Percentiles rank a stretch among this genome's conserved stretches.
Evolutionary conservation across 2,113 vertebrate species (phyloP).

Genomic region (Pagrus major): DNA sequence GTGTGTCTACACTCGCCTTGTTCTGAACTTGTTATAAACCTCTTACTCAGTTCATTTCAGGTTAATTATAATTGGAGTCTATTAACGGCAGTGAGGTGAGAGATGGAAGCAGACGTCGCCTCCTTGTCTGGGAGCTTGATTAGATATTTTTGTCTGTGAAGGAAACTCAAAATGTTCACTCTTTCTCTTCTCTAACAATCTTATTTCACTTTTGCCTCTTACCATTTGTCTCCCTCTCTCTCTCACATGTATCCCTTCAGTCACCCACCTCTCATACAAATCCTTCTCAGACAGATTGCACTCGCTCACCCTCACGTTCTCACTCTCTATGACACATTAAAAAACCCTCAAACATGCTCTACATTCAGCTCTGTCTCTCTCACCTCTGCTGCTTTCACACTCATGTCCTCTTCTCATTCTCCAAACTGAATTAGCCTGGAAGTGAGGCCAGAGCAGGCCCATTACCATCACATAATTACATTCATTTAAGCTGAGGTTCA

Average conservation of each 20-base stretch:
- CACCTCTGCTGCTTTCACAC: constrained; percentile 39
- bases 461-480: constrained; percentile 58
- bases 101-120: not conserved
- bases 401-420: constrained; percentile 37
- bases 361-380: not conserved
- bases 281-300: not conserved
- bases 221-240: not conserved
- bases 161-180: too few relatives aligned
- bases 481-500: constrained; percentile 47
- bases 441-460: constrained; percentile 47
- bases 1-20: not conserved
- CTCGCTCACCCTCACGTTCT: constrained; percentile 9
- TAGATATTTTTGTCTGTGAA: not conserved
- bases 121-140: not conserved
- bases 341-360: not conserved
- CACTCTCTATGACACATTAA: not conserved
- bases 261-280: not conserved
- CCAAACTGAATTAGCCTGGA: constrained; percentile 57
- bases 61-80: constrained; percentile 17
- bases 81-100: not conserved
- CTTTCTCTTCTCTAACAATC: too few relatives aligned
- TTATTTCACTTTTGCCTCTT: too few relatives aligned
- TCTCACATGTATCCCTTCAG: not conserved
- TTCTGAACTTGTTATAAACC: not conserved
- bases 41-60: constrained; percentile 12